Percentiles rank a stretch among this genome's conserved stretches.
Conservation (phyloP, 2,888 invertebrate genomes). For the Drosophila subsilvestris region DNA sequence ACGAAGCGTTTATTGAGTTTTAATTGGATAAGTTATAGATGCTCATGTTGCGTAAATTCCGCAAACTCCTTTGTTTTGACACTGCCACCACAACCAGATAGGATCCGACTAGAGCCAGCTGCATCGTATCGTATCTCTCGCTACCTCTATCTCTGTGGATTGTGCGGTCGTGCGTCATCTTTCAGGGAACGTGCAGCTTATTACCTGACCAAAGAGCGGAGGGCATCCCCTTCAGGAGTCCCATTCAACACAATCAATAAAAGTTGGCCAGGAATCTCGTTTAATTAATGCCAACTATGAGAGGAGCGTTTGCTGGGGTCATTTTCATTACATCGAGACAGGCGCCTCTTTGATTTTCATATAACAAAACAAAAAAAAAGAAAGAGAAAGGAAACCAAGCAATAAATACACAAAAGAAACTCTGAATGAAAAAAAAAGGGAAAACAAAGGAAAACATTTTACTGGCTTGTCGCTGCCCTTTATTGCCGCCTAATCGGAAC, state of each 20-base stretch:
- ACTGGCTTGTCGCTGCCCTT: slow-evolving; percentile 45
- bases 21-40: slow-evolving; percentile 80
- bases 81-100: slow-evolving; percentile 19
- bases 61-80: slow-evolving; percentile 70
- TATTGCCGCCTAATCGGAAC: slow-evolving; percentile 56
- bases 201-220: slow-evolving; percentile 55
- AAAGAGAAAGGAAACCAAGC: slow-evolving; percentile 23
- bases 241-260: slow-evolving; percentile 53
- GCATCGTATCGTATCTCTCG: slow-evolving; percentile 10
- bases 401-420: slow-evolving; percentile 39
- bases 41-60: slow-evolving; percentile 80
- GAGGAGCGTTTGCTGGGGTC: slow-evolving; percentile 48
- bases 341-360: slow-evolving; percentile 46
- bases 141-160: background rate
- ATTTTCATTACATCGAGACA: slow-evolving; percentile 50
- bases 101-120: slow-evolving; percentile 23
- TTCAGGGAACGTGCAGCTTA: slow-evolving; percentile 61
- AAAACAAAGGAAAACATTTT: slow-evolving; percentile 48
- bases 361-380: slow-evolving; percentile 6
- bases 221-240: background rate
- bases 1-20: slow-evolving; percentile 78
- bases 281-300: slow-evolving; percentile 66
- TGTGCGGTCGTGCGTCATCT: slow-evolving; percentile 71
- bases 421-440: slow-evolving; percentile 22
- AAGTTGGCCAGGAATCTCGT: slow-evolving; percentile 57